phyloP scores from a whole-genome alignment of 2,113 vertebrate genomes.

The rabbit (Oryctolagus cuniculus) region mOryCun1.1 NC_091440.1:66542001-66542500 shows the following conservation, averaged over 20 bases:
- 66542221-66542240: not conserved
- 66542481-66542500: not conserved
- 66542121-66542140: not conserved
- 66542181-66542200: not conserved
- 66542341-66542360: too few species aligned
- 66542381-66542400: not conserved
- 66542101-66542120: not conserved
- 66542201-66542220: not conserved
- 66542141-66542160: not conserved
- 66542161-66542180: not conserved
- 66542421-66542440: not conserved
- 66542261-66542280: not conserved
- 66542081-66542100: too few species aligned
- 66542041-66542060: too few species aligned
- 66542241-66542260: fast-evolving
- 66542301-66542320: too few species aligned
- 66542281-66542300: not conserved
- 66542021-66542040: too few species aligned
- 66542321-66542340: too few species aligned
- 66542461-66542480: not conserved
- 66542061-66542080: too few species aligned
- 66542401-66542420: not conserved
- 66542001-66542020: too few species aligned
- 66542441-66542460: not conserved
- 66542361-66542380: not conserved